These are phyloP conservation scores for Sisyra nigra DNA, from an alignment of 2,888 invertebrate genomes.

Conservation along the genomic window DNA sequence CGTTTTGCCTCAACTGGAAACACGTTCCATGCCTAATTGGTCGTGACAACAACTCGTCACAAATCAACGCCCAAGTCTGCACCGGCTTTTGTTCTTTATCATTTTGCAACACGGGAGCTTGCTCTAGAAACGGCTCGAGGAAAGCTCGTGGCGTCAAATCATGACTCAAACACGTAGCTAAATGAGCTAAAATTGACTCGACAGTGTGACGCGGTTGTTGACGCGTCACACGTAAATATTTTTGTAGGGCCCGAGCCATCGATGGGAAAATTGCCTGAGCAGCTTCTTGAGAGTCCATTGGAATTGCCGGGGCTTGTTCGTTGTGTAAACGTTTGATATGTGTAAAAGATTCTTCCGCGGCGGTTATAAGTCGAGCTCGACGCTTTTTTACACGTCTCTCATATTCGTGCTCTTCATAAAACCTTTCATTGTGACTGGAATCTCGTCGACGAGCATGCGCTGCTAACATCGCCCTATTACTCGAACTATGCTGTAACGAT, in stretches of 20 bases:
- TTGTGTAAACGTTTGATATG: constrained; percentile 77
- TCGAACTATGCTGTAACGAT: constrained; percentile 47
- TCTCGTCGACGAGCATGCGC: constrained; percentile 73
- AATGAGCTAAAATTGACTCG: constrained; percentile 78
- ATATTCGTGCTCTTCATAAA: constrained; percentile 96
- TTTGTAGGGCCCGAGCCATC: constrained; percentile 89
- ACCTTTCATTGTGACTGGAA: constrained; percentile 90
- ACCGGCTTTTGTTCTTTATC: constrained; percentile 64
- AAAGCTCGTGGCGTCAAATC: constrained; percentile 91
- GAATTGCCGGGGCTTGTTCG: constrained; percentile 58
- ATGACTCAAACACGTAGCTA: constrained; percentile 82
- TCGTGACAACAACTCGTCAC: constrained; percentile 78
- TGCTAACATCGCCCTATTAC: constrained; percentile 45
- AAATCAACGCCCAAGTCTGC: constrained; percentile 94
- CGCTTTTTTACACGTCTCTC: constrained; percentile 84
- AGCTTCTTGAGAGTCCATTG: constrained; percentile 89
- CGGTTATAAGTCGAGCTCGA: constrained; percentile 74
- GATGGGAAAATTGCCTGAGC: constrained; percentile 97
- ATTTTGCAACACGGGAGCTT: constrained; percentile 71
- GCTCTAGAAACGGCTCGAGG: constrained; percentile 79
- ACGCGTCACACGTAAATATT: constrained; percentile 85
- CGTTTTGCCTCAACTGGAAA: constrained; percentile 86
- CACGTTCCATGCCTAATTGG: constrained; percentile 68
- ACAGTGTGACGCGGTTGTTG: constrained; percentile 94
- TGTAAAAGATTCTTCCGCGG: constrained; percentile 95